These are phyloP conservation scores for Polyodon spathula DNA, from an alignment of 2,113 vertebrate species.

Conservation along the genomic window DNA sequence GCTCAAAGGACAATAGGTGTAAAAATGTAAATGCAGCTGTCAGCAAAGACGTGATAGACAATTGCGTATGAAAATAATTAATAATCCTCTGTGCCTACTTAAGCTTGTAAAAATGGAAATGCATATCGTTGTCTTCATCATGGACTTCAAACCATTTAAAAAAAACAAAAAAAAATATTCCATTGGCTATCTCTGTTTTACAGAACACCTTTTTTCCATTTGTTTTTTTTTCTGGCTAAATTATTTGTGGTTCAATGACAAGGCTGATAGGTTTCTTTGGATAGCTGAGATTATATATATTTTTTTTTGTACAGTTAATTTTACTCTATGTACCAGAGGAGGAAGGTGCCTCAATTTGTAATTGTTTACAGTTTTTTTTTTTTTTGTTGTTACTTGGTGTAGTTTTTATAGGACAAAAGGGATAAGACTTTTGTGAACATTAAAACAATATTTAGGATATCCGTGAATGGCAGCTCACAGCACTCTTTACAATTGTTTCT, in stretches of 20 bases:
- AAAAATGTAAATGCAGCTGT: constrained; percentile 67
- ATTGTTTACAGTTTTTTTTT: constrained; percentile 63
- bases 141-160: too few species aligned
- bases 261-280: constrained; percentile 44
- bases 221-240: constrained; percentile 62
- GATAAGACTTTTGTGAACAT: too few species aligned
- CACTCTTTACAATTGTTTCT: constrained; percentile 20
- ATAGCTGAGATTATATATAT: constrained; percentile 53
- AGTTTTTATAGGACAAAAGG: too few species aligned
- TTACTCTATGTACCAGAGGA: constrained; percentile 50
- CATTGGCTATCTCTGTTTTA: constrained; percentile 35
- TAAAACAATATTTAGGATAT: too few species aligned
- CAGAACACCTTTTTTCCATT: constrained; percentile 59
- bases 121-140: too few species aligned
- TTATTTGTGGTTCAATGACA: constrained; percentile 55
- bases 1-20: constrained; percentile 84
- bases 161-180: constrained; percentile 31
- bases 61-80: constrained; percentile 34
- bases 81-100: constrained; percentile 21
- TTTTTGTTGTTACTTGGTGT: constrained; percentile 52
- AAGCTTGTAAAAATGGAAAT: too few species aligned
- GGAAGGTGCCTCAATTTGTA: constrained; percentile 50
- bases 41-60: constrained; percentile 63
- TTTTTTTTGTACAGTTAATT: constrained; percentile 71
- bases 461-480: constrained; percentile 47